Evolutionary conservation across 2,888 invertebrate species (phyloP).

Genomic region (Amblyjoppa fuscipennis): DNA sequence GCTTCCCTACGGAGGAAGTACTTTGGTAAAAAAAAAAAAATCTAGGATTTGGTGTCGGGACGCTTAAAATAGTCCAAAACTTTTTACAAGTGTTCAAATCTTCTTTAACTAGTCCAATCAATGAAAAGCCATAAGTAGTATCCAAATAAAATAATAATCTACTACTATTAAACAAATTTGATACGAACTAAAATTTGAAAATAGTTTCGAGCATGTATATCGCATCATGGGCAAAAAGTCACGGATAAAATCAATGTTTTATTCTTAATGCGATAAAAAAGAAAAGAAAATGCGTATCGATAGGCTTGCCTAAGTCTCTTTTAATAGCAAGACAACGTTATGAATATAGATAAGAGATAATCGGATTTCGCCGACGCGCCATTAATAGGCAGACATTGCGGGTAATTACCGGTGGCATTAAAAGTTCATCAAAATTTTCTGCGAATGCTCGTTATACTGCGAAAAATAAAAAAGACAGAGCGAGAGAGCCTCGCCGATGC

Average conservation of each 20-base stretch:
- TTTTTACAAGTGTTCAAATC: too few species aligned
- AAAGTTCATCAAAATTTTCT: slow-evolving; percentile 76
- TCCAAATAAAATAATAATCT: too few species aligned
- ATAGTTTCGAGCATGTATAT: background rate
- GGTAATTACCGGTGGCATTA: slow-evolving; percentile 62
- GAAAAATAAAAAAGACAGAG: slow-evolving; percentile 32
- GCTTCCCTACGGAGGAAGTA: background rate
- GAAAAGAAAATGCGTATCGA: background rate
- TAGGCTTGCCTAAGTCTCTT: slow-evolving; percentile 23
- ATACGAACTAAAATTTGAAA: background rate
- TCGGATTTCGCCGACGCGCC: slow-evolving; percentile 17
- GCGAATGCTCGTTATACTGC: slow-evolving; percentile 54
- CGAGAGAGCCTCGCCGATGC: slow-evolving; percentile 52
- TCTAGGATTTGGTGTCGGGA: background rate
- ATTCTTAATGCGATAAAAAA: background rate
- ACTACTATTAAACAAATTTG: too few species aligned
- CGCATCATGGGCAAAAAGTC: background rate
- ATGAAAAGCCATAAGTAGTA: too few species aligned
- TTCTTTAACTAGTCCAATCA: too few species aligned
- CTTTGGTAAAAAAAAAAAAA: background rate
- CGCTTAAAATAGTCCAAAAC: too few species aligned
- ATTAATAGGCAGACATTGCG: slow-evolving; percentile 46
- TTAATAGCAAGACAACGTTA: slow-evolving; percentile 19
- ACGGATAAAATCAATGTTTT: background rate
- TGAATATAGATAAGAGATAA: slow-evolving; percentile 30